These are phyloP conservation scores for Calidris pugnax DNA, from an alignment of 2,113 vertebrate species.

Conservation along the genomic window DNA sequence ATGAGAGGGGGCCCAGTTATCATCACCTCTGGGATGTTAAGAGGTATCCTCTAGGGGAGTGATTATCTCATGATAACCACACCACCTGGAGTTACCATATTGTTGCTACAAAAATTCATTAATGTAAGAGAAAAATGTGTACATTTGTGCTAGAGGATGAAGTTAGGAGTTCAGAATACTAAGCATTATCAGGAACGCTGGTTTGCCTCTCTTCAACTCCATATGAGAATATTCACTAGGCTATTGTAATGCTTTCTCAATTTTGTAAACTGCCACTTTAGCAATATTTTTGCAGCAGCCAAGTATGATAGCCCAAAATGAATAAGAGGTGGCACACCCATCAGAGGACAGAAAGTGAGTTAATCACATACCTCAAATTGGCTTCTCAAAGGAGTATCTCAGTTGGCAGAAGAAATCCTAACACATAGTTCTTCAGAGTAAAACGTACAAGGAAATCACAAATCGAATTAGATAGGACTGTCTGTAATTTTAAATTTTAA, in stretches of 20 bases:
- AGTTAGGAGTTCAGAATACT: constrained; percentile 52
- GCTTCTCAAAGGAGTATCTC: constrained; percentile 33
- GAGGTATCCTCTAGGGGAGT: constrained; percentile 12
- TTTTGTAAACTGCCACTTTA: constrained; percentile 15
- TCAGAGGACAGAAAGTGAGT: not conserved
- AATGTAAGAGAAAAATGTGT: constrained; percentile 47
- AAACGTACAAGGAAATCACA: constrained; percentile 4
- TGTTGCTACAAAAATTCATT: constrained; percentile 66
- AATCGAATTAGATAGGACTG: not conserved
- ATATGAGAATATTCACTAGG: not conserved
- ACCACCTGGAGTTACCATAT: constrained; percentile 71
- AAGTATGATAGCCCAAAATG: not conserved
- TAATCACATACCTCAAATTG: not conserved
- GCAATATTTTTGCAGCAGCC: constrained; percentile 3
- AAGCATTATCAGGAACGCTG: not conserved
- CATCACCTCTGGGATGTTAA: constrained; percentile 45
- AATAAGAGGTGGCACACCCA: not conserved
- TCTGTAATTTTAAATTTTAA: constrained; percentile 23
- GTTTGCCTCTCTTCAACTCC: not conserved
- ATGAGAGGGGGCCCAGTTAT: not conserved
- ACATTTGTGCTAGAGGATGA: constrained; percentile 46
- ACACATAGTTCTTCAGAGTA: not conserved
- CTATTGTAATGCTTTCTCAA: not conserved
- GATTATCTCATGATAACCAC: constrained; percentile 64
- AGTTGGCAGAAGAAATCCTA: constrained; percentile 17